Evolutionary conservation across 2,888 invertebrate species (phyloP).

Genomic region (Strigamia maritima): DNA sequence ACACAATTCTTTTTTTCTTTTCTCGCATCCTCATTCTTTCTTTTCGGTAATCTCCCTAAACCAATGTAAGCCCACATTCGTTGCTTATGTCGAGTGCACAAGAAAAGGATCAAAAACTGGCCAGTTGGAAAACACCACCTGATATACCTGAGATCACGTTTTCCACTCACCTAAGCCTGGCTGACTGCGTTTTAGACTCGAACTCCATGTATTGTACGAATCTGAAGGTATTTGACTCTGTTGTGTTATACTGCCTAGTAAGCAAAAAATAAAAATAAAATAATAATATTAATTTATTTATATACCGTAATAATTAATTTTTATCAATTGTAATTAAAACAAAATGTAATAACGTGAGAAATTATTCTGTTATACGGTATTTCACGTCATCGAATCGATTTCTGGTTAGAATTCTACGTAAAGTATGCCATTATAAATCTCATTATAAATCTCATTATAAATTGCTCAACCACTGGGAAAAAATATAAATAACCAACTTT

Average conservation of each 20-base stretch:
- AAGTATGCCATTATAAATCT: no score
- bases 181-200: conserved; percentile 34
- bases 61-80: conserved; percentile 13
- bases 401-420: no score
- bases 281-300: background rate
- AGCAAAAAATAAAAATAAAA: background rate
- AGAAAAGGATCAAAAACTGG: conserved; percentile 23
- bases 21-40: background rate
- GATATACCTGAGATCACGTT: conserved; percentile 30
- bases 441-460: background rate
- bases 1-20: background rate
- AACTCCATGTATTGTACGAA: conserved; percentile 17
- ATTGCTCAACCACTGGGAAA: background rate
- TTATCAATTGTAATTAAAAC: no score
- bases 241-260: background rate
- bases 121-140: conserved; percentile 30
- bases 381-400: no score
- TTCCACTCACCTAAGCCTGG: conserved; percentile 28
- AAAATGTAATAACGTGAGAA: no score
- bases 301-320: background rate
- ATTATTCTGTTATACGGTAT: no score
- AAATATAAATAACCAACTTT: background rate
- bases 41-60: conserved; percentile 8
- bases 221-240: conserved; percentile 1
- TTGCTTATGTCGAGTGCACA: conserved; percentile 29